phyloP scores from a whole-genome alignment of 2,797 vertebrate genomes.

The Eidolon dupreanum region DNA sequence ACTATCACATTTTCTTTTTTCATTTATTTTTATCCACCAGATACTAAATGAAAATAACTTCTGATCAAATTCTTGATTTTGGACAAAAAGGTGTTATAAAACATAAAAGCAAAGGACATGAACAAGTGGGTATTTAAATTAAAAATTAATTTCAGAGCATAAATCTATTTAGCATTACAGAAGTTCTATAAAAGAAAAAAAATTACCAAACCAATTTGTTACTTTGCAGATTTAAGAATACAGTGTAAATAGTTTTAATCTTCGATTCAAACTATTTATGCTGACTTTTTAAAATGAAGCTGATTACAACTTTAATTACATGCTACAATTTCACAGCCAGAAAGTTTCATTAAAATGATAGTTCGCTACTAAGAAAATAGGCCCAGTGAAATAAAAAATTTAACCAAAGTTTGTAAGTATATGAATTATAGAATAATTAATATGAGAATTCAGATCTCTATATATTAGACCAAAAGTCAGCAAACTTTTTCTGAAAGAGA shows the following conservation, averaged over 20 bases:
- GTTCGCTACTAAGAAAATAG: background rate
- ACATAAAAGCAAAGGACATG: background rate
- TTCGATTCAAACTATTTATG: slow-evolving; percentile 5
- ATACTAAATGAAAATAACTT: slow-evolving; percentile 56
- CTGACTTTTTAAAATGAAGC: slow-evolving; percentile 20
- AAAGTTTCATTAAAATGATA: background rate
- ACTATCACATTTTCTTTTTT: background rate
- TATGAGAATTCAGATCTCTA: background rate
- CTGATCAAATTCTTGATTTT: slow-evolving; percentile 41
- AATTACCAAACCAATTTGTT: slow-evolving; percentile 7
- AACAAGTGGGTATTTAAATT: background rate
- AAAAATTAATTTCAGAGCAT: slow-evolving; percentile 51
- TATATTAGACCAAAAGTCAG: background rate
- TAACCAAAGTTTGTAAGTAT: slow-evolving; percentile 7
- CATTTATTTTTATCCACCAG: slow-evolving; percentile 1
- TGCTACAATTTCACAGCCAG: background rate
- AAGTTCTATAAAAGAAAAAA: slow-evolving; percentile 42
- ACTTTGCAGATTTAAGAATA: background rate
- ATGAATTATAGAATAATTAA: background rate
- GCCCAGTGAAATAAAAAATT: slow-evolving; percentile 6
- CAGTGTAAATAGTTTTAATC: slow-evolving; percentile 2
- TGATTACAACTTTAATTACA: background rate
- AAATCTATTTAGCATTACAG: background rate
- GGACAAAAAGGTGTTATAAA: slow-evolving; percentile 23
- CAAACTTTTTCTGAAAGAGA: background rate